Evolutionary conservation across 2,797 vertebrate genomes (phyloP).

Genomic region (Hypotaenidia okinawae): DNA sequence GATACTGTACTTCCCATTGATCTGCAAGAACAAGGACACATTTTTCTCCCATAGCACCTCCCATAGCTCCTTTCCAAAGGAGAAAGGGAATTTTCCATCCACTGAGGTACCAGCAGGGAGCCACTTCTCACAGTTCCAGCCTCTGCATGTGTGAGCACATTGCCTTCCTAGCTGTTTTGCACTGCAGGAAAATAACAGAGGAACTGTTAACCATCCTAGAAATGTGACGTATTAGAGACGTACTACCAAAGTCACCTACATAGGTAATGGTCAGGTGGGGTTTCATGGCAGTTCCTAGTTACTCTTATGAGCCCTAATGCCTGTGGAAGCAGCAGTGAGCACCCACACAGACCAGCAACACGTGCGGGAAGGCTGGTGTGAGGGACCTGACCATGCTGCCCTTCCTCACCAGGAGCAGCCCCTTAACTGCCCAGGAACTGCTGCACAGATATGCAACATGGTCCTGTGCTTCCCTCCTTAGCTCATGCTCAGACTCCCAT

Average conservation of each 20-base stretch:
- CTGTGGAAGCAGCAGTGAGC: neutral
- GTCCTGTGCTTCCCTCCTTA: neutral
- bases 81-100: neutral
- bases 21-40: neutral
- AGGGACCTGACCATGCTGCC: neutral
- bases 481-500: neutral
- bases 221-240: rapidly evolving
- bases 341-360: neutral
- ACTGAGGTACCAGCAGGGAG: neutral
- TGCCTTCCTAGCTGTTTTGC: neutral
- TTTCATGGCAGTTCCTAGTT: neutral
- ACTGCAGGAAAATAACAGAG: neutral
- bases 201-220: neutral
- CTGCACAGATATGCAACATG: neutral
- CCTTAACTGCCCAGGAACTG: neutral
- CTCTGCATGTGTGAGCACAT: rapidly evolving
- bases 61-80: neutral
- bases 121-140: neutral
- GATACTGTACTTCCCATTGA: neutral
- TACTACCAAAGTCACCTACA: neutral
- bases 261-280: neutral
- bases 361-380: neutral
- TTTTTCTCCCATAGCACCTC: neutral
- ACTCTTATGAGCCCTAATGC: neutral
- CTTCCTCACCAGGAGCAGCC: neutral